Evolutionary conservation across 1,140 invertebrate genomes (phyloP), one percentile per base, ranked within the genome.

Genomic region (Bombus affinis): DNA sequence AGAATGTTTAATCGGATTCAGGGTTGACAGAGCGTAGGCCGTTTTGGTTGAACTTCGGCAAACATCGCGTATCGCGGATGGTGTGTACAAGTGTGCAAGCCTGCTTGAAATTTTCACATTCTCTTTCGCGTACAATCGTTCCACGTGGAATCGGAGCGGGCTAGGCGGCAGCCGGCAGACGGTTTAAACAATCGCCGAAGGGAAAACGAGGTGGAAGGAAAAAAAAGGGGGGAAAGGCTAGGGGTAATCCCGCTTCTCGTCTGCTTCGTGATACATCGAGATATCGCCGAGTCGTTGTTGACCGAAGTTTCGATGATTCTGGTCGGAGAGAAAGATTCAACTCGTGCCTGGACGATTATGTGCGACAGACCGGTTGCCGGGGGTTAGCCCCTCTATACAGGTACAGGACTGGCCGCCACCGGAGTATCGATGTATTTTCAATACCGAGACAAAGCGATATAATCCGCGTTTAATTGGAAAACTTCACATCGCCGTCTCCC

Each of bases 381-480:
- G 76, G 75, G 66, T 71, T 59, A 8, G 32, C 35, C 72, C 76
- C 83, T 82, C 80, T 47, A 66, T 44, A 84, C 76, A 86, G 81
- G 75, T 75, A 39, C 71, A 47, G 76, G 57, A 65, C 12, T 74
- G 78, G 39, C 32, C 78, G 47, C 13, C 35, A 88, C 88, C 86
- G 83, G 83, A 86, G 89, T 92, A 94, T 95, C 93, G 93, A 93
- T 94, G 91, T 94, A 94, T 94, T 94, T 95, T 95, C 93, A 94
- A 94, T 95, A 94, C 92, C 91, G 92, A 93, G 93, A 94, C 93
- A 94, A 94, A 94, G 93, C 93, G 93, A 94, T 92, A 94, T 94
- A 94, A 94, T 94, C 94, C 94, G 92, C 90, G 91, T 94, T 94
- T 94, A 94, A 94, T 94, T 94, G 94, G 94, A 94, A 94, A 94